Conservation (phyloP, 1,140 invertebrate species). For the Gryllus bimaculatus region DNA sequence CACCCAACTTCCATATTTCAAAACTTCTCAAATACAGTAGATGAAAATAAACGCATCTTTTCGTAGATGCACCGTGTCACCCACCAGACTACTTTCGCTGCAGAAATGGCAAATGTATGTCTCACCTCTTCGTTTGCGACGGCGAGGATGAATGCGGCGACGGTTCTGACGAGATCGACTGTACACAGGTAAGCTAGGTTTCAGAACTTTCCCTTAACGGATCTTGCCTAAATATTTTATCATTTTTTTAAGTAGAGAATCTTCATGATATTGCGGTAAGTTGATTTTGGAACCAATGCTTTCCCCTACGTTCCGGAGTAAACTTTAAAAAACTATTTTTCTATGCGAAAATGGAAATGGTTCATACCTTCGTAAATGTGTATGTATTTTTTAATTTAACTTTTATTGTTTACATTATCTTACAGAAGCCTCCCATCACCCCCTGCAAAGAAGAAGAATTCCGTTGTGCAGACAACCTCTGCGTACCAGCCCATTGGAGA, state of each 20-base stretch:
- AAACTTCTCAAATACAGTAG: neutral
- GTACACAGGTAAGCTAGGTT: conserved; percentile 39
- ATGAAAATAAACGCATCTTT: neutral
- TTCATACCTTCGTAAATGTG: no score
- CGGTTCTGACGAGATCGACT: conserved; percentile 31
- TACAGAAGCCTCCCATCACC: neutral
- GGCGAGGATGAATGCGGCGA: conserved; percentile 35
- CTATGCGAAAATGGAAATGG: no score
- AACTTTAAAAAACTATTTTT: no score
- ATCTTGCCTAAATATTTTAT: no score
- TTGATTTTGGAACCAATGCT: no score
- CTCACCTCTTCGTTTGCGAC: conserved; percentile 39
- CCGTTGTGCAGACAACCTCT: conserved; percentile 29
- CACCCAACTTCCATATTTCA: neutral
- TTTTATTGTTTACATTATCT: neutral
- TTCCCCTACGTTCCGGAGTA: no score
- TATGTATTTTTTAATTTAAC: no score
- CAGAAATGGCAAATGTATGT: conserved; percentile 39
- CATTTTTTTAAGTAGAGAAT: no score
- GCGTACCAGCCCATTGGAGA: conserved; percentile 40
- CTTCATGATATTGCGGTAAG: no score
- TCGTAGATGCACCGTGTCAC: neutral
- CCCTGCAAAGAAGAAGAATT: neutral
- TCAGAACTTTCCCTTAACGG: neutral
- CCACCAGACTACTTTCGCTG: conserved; percentile 33